phyloP scores from a whole-genome alignment of 2,113 vertebrate genomes.

The Himantopus leucocephalus region DNA sequence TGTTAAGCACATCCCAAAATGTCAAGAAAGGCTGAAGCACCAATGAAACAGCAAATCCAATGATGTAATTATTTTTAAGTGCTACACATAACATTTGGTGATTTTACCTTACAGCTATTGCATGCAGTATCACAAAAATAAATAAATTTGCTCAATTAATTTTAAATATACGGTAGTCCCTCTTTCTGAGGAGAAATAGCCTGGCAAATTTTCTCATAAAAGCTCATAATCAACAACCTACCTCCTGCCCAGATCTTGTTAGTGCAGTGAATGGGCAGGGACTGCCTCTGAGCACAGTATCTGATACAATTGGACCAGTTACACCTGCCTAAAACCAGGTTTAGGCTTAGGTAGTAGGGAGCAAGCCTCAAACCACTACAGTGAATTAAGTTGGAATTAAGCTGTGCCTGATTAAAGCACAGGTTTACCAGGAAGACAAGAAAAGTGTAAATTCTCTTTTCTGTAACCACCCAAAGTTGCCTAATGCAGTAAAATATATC shows the following conservation, averaged over 20 bases:
- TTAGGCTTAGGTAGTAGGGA: background rate
- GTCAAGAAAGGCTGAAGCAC: background rate
- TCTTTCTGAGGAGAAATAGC: background rate
- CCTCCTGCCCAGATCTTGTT: background rate
- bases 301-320: background rate
- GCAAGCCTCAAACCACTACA: background rate
- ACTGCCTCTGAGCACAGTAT: background rate
- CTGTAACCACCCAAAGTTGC: background rate
- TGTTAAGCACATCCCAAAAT: background rate
- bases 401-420: background rate
- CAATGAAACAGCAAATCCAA: background rate
- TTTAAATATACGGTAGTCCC: background rate
- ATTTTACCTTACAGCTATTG: background rate
- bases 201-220: background rate
- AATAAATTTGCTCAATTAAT: background rate
- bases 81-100: background rate
- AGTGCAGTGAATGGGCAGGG: background rate
- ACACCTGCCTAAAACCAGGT: background rate
- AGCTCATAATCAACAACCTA: background rate
- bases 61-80: background rate
- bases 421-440: background rate
- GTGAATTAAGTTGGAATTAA: background rate
- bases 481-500: background rate
- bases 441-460: background rate
- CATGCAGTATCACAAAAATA: background rate